These are phyloP conservation scores for Carettochelys insculpta DNA, from an alignment of 2,113 vertebrate genomes.

Conservation along the genomic window DNA sequence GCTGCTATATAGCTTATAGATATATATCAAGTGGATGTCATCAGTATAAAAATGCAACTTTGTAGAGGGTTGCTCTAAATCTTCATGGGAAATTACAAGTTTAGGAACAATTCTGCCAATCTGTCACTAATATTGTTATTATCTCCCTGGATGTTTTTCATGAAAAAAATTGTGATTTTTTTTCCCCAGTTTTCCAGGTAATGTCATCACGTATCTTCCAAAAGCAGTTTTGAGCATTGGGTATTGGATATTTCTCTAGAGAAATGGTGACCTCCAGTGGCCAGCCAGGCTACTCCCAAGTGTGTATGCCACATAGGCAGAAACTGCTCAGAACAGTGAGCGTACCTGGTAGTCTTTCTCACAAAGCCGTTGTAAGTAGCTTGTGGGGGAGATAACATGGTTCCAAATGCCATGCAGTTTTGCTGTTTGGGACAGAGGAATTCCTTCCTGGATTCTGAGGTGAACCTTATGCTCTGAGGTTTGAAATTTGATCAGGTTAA, in stretches of 20 bases:
- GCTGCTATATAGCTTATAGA: not conserved
- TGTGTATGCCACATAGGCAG: not conserved
- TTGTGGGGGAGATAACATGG: not conserved
- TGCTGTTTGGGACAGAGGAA: not conserved
- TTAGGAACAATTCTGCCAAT: not conserved
- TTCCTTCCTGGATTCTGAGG: not conserved
- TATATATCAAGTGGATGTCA: not conserved
- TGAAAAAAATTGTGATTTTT: not conserved
- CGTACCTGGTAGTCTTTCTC: not conserved
- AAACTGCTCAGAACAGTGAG: not conserved
- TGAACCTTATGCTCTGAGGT: not conserved
- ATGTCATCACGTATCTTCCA: not conserved
- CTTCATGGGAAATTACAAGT: rapidly evolving
- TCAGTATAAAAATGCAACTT: not conserved
- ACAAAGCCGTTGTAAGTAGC: not conserved
- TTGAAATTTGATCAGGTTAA: not conserved
- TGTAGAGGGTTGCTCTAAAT: not conserved
- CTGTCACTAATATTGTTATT: not conserved
- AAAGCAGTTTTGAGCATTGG: not conserved
- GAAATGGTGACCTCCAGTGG: constrained; percentile 36
- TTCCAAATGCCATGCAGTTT: not conserved
- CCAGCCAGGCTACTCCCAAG: not conserved
- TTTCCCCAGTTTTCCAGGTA: rapidly evolving
- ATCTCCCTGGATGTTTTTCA: not conserved
- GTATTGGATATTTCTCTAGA: constrained; percentile 13